These are phyloP conservation scores for Amphiura filiformis DNA, from an alignment of 35 echinoderm and acorn worm genomes.

Conservation along the genomic window DNA sequence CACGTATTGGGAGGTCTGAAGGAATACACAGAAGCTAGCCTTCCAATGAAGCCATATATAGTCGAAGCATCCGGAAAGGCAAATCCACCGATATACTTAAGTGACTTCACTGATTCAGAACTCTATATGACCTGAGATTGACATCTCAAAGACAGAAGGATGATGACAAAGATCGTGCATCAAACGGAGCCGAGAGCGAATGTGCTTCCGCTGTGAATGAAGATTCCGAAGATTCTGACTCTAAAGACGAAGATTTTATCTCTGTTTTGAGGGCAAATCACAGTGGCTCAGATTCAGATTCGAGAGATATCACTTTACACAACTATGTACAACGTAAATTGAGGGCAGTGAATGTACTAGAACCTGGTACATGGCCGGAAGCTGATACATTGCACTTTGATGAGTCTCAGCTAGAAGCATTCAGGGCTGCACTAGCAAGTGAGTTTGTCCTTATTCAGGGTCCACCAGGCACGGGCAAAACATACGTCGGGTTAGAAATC, in stretches of 20 bases:
- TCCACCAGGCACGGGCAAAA: slow-evolving; percentile 96
- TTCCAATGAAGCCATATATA: slow-evolving; percentile 34
- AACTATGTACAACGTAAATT: too few species aligned
- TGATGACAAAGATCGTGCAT: slow-evolving; percentile 4
- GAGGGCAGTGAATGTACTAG: neutral
- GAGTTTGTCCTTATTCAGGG: slow-evolving; percentile 85
- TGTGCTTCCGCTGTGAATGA: neutral
- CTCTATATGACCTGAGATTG: slow-evolving; percentile 63
- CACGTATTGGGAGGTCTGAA: slow-evolving; percentile 76
- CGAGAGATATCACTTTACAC: too few species aligned
- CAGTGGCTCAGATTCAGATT: too few species aligned
- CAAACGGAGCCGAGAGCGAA: neutral
- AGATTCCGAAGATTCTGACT: neutral
- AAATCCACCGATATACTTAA: slow-evolving; percentile 3
- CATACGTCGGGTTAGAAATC: slow-evolving; percentile 80
- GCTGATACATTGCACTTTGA: slow-evolving; percentile 25
- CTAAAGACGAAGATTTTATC: neutral
- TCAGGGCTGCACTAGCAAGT: slow-evolving; percentile 58
- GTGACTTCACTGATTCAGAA: slow-evolving; percentile 16
- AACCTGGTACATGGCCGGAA: slow-evolving; percentile 45
- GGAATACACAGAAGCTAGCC: neutral
- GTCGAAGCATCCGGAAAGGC: neutral
- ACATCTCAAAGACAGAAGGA: neutral
- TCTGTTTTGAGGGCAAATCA: too few species aligned
- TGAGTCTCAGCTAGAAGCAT: slow-evolving; percentile 26